phyloP scores from a whole-genome alignment of 1,140 invertebrate species.

The Anastrepha ludens region DNA sequence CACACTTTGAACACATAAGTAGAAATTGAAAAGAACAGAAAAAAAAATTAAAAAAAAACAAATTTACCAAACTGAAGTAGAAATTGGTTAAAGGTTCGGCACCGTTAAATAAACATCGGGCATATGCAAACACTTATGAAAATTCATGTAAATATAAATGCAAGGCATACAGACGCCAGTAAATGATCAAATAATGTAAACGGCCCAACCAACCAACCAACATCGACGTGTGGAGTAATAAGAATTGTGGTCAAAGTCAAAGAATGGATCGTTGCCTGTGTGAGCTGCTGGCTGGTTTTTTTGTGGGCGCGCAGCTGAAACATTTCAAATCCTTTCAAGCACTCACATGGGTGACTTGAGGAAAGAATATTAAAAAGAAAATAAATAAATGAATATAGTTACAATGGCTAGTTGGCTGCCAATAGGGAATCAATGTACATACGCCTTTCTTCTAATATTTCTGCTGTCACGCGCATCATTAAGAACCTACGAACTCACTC shows the following conservation, averaged over 20 bases:
- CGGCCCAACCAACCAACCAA: background rate
- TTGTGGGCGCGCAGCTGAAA: conserved; percentile 47
- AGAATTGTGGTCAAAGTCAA: conserved; percentile 44
- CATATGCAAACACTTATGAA: conserved; percentile 50
- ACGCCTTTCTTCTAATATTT: background rate
- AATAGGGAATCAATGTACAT: conserved; percentile 26
- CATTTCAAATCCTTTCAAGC: conserved; percentile 26
- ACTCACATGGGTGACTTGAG: conserved; percentile 32
- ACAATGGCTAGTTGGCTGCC: background rate
- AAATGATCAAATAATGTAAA: background rate
- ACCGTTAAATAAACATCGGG: conserved; percentile 45
- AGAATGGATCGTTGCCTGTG: background rate
- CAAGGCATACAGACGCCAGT: conserved; percentile 28
- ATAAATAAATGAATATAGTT: conserved; percentile 25
- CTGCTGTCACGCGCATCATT: conserved; percentile 42
- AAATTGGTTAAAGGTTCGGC: background rate
- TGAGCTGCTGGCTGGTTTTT: conserved; percentile 10
- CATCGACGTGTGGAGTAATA: background rate
- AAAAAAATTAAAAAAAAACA: background rate
- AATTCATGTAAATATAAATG: conserved; percentile 22
- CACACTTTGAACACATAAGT: conserved; percentile 49
- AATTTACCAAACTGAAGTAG: background rate
- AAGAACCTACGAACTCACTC: background rate
- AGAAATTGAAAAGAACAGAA: background rate
- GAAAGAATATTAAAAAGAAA: conserved; percentile 24